A percentile compares a stretch with the other conserved stretches of the same genome.
phyloP scores from a whole-genome alignment of 2,888 invertebrate species.

The Petrophora chlorosata region DNA sequence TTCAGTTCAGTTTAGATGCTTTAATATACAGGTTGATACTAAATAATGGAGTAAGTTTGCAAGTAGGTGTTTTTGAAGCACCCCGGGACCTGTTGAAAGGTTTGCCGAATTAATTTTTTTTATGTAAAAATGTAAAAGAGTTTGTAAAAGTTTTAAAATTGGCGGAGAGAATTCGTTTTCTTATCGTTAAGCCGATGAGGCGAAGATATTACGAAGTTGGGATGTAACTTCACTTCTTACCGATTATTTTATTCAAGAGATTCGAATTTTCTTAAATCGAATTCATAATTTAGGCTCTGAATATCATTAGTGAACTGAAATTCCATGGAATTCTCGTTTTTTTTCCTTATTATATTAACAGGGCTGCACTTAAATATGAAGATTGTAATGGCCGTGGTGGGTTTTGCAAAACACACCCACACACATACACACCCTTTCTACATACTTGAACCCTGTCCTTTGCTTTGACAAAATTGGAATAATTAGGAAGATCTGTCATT shows the following conservation, averaged over 20 bases:
- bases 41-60: constrained; percentile 62
- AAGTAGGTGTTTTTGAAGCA: constrained; percentile 58
- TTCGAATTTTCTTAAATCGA: no score
- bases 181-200: constrained; percentile 14
- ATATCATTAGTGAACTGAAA: no score
- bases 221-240: constrained; percentile 1
- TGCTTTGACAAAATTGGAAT: no score
- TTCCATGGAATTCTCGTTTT: no score
- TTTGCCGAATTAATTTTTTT: constrained; percentile 47
- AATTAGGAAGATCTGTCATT: no score
- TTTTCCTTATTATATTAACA: no score
- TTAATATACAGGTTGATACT: constrained; percentile 53
- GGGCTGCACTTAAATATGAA: no score
- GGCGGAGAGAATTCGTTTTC: constrained; percentile 17
- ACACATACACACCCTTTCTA: no score
- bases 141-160: constrained; percentile 22
- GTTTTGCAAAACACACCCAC: no score
- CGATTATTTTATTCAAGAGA: not conserved
- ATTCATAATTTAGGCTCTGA: no score
- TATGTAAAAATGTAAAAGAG: constrained; percentile 34
- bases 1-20: constrained; percentile 28
- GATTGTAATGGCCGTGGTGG: no score
- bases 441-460: no score
- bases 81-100: constrained; percentile 61
- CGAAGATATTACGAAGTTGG: constrained; percentile 12